phyloP scores from a whole-genome alignment of 2,797 vertebrate species.

The Thunnus albacares region DNA sequence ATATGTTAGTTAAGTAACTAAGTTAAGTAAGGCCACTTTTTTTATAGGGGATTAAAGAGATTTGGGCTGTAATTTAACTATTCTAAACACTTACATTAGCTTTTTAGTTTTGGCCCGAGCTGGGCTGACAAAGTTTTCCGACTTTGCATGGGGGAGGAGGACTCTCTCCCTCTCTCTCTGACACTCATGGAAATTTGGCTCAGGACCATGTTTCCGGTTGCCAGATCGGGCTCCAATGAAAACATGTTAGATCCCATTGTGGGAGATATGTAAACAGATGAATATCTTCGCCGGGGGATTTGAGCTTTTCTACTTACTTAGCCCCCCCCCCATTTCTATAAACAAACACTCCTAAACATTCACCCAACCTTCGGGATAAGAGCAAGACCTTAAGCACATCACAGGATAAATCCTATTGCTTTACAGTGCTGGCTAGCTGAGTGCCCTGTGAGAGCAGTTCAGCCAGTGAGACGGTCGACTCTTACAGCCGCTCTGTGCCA shows the following conservation, averaged over 20 bases:
- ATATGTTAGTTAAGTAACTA: not conserved
- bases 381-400: slow-evolving; percentile 65
- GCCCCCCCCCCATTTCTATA: slow-evolving; percentile 59
- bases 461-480: not conserved
- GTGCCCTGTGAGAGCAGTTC: slow-evolving; percentile 17
- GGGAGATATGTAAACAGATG: slow-evolving; percentile 86
- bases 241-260: slow-evolving; percentile 80
- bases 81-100: not conserved
- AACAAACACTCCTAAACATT: slow-evolving; percentile 77
- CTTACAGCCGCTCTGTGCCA: not conserved
- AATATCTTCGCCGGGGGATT: slow-evolving; percentile 69
- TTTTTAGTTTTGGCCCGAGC: slow-evolving; percentile 21
- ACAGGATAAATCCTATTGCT: slow-evolving; percentile 59
- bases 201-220: slow-evolving; percentile 77
- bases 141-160: slow-evolving; percentile 40
- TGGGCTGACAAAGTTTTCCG: slow-evolving; percentile 47
- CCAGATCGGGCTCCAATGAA: slow-evolving; percentile 76
- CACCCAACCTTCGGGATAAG: slow-evolving; percentile 53
- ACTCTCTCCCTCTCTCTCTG: slow-evolving; percentile 13
- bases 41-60: not conserved
- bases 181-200: slow-evolving; percentile 86
- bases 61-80: not conserved
- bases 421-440: slow-evolving; percentile 1
- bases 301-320: slow-evolving; percentile 63
- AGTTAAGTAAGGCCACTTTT: not conserved